Percentiles rank a stretch among this genome's conserved stretches.
Conservation (phyloP, 2,888 invertebrate genomes). For the Acholoe squamosa region DNA sequence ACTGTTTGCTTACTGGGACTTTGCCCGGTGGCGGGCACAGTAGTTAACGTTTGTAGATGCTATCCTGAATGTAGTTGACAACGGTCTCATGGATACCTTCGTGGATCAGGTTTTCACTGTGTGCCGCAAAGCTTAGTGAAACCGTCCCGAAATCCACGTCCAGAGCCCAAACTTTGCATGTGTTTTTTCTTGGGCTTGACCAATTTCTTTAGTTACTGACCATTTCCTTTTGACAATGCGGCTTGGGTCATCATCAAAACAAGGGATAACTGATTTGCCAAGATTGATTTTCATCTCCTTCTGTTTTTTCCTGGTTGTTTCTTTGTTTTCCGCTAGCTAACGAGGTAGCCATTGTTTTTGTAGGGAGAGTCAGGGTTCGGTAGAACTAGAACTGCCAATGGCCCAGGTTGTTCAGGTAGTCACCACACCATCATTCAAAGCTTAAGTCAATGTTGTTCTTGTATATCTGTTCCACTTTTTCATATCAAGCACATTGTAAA, state of each 20-base stretch:
- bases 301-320: conserved; percentile 9
- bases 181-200: not conserved
- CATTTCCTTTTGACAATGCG: not conserved
- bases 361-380: conserved; percentile 80
- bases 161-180: conserved; percentile 27
- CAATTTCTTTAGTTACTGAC: not conserved
- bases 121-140: not conserved
- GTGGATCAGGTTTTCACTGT: not conserved
- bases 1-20: not conserved
- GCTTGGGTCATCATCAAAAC: conserved; percentile 35
- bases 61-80: conserved; percentile 6
- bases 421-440: not conserved
- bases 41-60: conserved; percentile 8
- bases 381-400: conserved; percentile 98
- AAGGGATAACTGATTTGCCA: not conserved
- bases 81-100: not conserved
- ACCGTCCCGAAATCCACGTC: not conserved
- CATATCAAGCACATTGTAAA: not conserved
- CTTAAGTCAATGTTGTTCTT: conserved; percentile 33
- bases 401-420: conserved; percentile 97
- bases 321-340: conserved; percentile 39
- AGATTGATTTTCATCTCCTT: not conserved
- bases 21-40: conserved; percentile 27
- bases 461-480: not conserved
- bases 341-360: conserved; percentile 52